These are phyloP conservation scores for Taenioides sp. DNA, from an alignment of 2,797 vertebrate species.

Conservation along the genomic window DNA sequence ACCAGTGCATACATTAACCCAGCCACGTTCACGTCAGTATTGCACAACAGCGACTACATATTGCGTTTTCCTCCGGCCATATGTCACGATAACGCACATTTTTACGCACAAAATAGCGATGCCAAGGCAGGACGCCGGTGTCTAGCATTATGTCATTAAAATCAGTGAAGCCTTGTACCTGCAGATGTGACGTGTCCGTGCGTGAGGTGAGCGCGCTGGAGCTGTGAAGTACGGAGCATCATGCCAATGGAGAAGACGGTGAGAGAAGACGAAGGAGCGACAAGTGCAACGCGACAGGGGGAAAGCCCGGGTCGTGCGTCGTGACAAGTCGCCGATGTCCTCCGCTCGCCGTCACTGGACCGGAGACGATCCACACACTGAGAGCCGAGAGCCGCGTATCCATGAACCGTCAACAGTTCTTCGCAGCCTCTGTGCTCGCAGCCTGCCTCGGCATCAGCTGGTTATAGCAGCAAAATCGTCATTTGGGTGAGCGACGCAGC, in stretches of 20 bases:
- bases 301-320: constrained; percentile 50
- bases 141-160: neutral
- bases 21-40: constrained; percentile 49
- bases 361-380: constrained; percentile 48
- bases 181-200: constrained; percentile 53
- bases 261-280: constrained; percentile 53
- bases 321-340: constrained; percentile 59
- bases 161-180: constrained; percentile 42
- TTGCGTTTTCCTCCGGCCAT: constrained; percentile 11
- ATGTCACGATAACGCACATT: constrained; percentile 2
- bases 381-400: constrained; percentile 40
- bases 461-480: constrained; percentile 64
- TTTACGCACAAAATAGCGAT: constrained; percentile 11
- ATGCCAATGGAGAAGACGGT: constrained; percentile 57
- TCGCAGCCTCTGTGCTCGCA: constrained; percentile 57
- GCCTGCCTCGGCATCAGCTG: constrained; percentile 67
- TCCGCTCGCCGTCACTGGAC: constrained; percentile 51
- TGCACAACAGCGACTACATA: constrained; percentile 59
- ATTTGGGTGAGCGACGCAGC: constrained; percentile 61
- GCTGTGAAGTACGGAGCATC: constrained; percentile 49
- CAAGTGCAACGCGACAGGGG: constrained; percentile 50
- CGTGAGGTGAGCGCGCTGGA: constrained; percentile 42
- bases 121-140: neutral
- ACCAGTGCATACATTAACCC: constrained; percentile 55
- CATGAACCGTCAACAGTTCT: constrained; percentile 57